Evolutionary conservation across 2,797 vertebrate genomes (phyloP), one percentile per base, ranked within the genome.

Genomic region (Sebastolobus alascanus): DNA sequence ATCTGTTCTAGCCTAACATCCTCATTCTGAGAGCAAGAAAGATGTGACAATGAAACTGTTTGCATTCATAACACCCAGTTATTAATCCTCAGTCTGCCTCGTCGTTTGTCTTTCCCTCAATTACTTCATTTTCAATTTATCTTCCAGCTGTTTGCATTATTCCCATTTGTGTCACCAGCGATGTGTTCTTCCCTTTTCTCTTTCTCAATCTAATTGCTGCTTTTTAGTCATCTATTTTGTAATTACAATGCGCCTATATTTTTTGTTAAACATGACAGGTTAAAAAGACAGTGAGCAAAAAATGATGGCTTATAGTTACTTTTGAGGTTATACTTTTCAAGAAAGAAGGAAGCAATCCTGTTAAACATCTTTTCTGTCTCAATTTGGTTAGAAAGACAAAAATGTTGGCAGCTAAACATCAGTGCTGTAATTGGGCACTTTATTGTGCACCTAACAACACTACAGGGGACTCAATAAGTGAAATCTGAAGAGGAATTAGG

Each of bases 31-130:
- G 31, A 56, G 56, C 5, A 52, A 76, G 59, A 79, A 72, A 67
- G 31, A 78, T 80, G 69, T 77, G 69, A 73, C 70, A 55, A 29
- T 38, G 22, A 66, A 77, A 61, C 50, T 70, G 38, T 83, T 80
- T 79, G 68, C 66, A 72, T 74, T 88, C 60, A 71, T 76, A 73
- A 73, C 37, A 69, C 10, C 7, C 33, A 33, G n/a, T 76, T 64
- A 80, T 75, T 83, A 75, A 72, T 83, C 71, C 25, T 20, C 16
- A 35, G 65, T 67, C 38, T 77, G 33, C 31, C 22, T 68, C 12
- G n/a, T 25, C 35, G 68, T 85, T 78, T 81, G 59, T 71, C 74
- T 81, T 81, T 76, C 67, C 66, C 55, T 66, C 67, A 82, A 12
- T 81, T 37, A 73, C 33, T 73, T 82, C 4, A 66, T 73, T 76